Base-by-base conservation (phyloP, 2,888 invertebrate genomes). In the Hedychridium roseum region DNA sequence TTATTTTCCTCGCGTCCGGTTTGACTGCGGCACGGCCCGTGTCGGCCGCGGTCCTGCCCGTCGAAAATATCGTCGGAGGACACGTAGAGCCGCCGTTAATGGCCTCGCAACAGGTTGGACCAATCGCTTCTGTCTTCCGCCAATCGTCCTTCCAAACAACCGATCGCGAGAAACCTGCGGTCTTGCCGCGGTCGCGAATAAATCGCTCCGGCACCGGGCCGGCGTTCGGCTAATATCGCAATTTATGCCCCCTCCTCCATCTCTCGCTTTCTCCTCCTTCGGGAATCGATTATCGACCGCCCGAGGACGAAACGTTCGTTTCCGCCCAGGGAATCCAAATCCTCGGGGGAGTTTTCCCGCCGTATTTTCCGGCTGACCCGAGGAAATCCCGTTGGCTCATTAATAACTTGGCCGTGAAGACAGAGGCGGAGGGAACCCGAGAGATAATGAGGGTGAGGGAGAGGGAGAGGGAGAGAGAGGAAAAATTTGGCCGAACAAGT, bases 361-460 rank as follows among this genome's bases (percentile, higher is more conserved):
- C 57, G 66, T 68, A 70, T 73, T 73, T 73, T 68, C 70, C 67
- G 55, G n/a, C n/a, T n/a, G n/a, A 64, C 56, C 64, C 59, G 60
- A 61, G 72, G 68, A 71, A 74, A 73, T 71, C 73, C 72, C 65
- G 73, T 73, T 73, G 71, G 70, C 70, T 72, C 71, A 73, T 73
- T 74, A 73, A 73, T 72, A 71, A 70, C 65, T 60, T 64, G 59
- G 59, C 59, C 44, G 51, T 40, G 32, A 35, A 27, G 37, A 38
- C 23, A 31, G 31, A 26, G 27, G 46, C 49, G 47, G 43, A 39
- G 27, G 27, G 5, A 27, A 49, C 43, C 47, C 43, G 20, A 39
- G 49, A 39, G 50, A 48, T 3, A 14, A 3, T 12, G 16, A 5
- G 14, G 34, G n/a, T 27, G 27, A 9, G 23, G 5, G 5, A 5